Evolutionary conservation across 2,797 vertebrate species (phyloP), one percentile per base, ranked within the genome.

Genomic region (Melanotaenia pygmaea): DNA sequence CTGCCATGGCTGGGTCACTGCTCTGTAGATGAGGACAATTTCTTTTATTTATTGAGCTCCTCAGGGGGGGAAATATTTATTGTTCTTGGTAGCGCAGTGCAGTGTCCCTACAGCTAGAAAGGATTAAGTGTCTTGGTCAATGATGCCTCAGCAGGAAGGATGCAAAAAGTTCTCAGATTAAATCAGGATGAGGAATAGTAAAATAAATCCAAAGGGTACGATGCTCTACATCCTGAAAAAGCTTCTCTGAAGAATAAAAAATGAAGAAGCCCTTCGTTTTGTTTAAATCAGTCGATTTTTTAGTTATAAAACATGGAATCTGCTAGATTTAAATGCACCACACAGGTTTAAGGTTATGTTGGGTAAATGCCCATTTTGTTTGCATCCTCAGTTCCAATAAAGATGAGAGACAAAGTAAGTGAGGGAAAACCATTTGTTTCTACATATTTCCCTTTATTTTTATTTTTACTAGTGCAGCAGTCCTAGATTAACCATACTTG

Each of bases 41-140:
- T 14, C 13, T 22, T 53, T 38, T 54, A 67, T 71, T 38, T 24
- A 14, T 62, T 37, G 26, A 43, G 51, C 72, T 64, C 66, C 35
- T 30, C 16, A 58, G 66, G 61, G n/a, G 13, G 50, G 4, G 54
- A 50, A 38, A 43, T 65, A 22, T 72, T 50, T 64, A 37, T 66
- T 51, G 22, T 51, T 24, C n/a, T 51, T n/a, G 47, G n/a, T 35
- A 59, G 61, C 67, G 22, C 3, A 40, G 28, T 43, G 40, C 60
- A 16, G 57, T 0, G 45, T 28, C 40, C 22, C 61, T 38, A 40
- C 50, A 61, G 45, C 67, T 64, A 43, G 47, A 26, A 51, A 34
- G 13, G 57, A 58, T 60, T 71, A 45, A 53, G 5, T 9, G 26
- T 67, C 1, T 51, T 26, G 58, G 43, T 75, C 4, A 1, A 37